Conservation (phyloP, 2,113 vertebrate genomes). For the Rhabdornis inornatus region DNA sequence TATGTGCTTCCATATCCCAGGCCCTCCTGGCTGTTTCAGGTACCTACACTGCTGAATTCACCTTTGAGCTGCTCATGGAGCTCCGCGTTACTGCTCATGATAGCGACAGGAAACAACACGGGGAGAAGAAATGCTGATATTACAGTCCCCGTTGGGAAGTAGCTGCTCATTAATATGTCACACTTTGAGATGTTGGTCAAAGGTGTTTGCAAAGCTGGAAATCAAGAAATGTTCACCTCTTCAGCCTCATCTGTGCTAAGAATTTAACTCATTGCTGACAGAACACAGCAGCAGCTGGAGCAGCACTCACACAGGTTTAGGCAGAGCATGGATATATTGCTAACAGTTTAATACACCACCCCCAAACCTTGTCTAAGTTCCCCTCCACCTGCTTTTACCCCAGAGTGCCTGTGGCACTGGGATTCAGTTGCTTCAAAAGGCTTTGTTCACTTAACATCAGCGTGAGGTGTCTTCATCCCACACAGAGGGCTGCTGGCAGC, state of each 20-base stretch:
- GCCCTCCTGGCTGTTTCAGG: background rate
- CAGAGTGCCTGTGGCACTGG: background rate
- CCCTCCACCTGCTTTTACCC: background rate
- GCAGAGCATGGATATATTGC: background rate
- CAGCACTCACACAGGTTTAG: background rate
- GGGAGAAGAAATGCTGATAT: background rate
- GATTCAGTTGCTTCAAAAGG: background rate
- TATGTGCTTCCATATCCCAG: background rate
- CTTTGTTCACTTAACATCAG: background rate
- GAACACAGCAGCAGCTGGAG: background rate
- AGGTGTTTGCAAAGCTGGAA: constrained; percentile 28
- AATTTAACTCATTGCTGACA: background rate
- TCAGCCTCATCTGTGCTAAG: background rate
- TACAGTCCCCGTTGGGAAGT: background rate
- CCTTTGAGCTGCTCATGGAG: background rate
- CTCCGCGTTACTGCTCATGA: background rate
- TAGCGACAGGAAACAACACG: background rate
- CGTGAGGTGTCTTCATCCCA: background rate
- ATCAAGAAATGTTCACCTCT: background rate
- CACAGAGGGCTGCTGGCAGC: background rate
- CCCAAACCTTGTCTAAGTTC: background rate
- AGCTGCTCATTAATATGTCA: background rate
- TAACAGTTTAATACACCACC: background rate
- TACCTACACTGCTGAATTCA: background rate
- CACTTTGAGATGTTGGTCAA: background rate